Conservation (phyloP, 2,888 invertebrate species). For the Dorcus parallelipipedus region DNA sequence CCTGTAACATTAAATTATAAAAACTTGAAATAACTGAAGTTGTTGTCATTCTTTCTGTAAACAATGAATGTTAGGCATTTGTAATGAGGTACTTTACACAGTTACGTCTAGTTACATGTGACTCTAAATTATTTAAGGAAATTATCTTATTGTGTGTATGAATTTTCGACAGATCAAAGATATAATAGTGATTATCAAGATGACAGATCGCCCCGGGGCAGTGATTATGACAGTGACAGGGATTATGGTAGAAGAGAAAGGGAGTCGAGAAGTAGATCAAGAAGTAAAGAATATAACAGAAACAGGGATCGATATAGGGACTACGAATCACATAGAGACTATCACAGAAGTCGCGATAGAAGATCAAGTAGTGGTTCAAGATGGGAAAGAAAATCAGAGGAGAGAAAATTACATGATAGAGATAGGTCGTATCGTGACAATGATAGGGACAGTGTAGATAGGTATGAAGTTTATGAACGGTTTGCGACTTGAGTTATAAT, state of each 20-base stretch:
- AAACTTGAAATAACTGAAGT: too few relatives aligned
- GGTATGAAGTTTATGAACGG: conserved; percentile 35
- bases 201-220: conserved; percentile 35
- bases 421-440: conserved; percentile 45
- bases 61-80: too few relatives aligned
- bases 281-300: conserved; percentile 37
- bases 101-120: too few relatives aligned
- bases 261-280: conserved; percentile 38
- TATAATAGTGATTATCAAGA: conserved; percentile 33
- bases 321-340: conserved; percentile 36
- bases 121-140: background rate
- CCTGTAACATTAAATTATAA: too few relatives aligned
- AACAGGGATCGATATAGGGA: conserved; percentile 38
- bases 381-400: conserved; percentile 45
- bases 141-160: conserved; percentile 9
- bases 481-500: conserved; percentile 16
- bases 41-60: too few relatives aligned
- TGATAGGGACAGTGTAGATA: conserved; percentile 48
- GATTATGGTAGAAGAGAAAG: conserved; percentile 38
- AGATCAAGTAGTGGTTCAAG: conserved; percentile 41
- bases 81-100: too few relatives aligned
- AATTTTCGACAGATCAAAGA: conserved; percentile 31
- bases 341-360: conserved; percentile 36
- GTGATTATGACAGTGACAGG: conserved; percentile 45
- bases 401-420: conserved; percentile 41